Evolutionary conservation across 2,113 vertebrate genomes (phyloP).

Genomic region (Oreochromis aureus): DNA sequence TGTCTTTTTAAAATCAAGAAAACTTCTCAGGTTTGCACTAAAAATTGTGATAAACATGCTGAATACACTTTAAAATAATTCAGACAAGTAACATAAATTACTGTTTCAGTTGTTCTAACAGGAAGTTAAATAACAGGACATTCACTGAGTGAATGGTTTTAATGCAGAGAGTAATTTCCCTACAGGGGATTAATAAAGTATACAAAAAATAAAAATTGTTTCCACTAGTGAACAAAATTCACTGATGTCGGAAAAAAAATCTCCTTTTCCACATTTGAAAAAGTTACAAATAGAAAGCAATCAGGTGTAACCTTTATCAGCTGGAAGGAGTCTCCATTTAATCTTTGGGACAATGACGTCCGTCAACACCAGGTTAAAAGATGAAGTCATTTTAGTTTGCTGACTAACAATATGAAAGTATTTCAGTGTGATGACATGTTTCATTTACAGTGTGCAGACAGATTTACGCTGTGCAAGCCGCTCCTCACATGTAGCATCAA

Average conservation of each 20-base stretch:
- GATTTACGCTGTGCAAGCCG: background rate
- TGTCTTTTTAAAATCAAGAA: background rate
- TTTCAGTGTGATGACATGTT: background rate
- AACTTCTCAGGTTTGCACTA: background rate
- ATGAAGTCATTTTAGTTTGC: background rate
- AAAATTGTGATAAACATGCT: background rate
- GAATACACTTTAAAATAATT: background rate
- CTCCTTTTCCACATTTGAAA: background rate
- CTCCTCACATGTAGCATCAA: background rate
- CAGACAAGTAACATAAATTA: background rate
- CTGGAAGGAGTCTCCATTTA: background rate
- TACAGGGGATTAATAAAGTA: background rate
- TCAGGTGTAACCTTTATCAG: background rate
- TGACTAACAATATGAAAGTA: background rate
- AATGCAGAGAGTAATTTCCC: background rate
- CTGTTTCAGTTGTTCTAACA: background rate
- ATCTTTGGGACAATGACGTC: background rate
- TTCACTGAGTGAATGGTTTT: accelerated
- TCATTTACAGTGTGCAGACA: background rate
- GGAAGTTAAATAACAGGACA: background rate
- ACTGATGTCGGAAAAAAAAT: accelerated
- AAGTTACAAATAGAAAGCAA: background rate
- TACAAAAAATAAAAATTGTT: background rate
- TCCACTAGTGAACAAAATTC: background rate
- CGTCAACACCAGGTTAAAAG: background rate